Evolutionary conservation across 1,140 invertebrate genomes (phyloP), one percentile per base, ranked within the genome.

Genomic region (Panulirus ornatus): DNA sequence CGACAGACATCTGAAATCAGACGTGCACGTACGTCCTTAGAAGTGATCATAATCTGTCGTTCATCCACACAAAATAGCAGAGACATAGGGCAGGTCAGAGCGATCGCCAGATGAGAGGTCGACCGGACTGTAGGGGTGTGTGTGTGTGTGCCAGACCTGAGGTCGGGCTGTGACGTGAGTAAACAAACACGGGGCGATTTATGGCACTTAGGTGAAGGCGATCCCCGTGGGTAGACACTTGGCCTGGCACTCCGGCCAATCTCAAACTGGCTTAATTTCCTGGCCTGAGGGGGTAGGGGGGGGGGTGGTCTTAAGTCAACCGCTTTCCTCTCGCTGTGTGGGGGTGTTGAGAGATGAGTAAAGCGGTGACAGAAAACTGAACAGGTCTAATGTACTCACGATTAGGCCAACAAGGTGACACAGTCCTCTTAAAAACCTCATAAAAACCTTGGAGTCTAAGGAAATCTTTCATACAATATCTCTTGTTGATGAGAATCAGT

Each of bases 171-270:
- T 84, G 88, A 89, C 88, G 70, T 89, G 51, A 44, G 88, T 89
- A 89, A 89, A 89, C 88, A 89, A 89, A 89, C 88, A 89, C 11
- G 81, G 9, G n/a, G 79, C 30, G 81, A 89, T 89, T 89, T 89
- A 89, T 89, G 88, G 88, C 79, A 89, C 88, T 89, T 83, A 34
- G 88, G 81, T 71, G 36, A 89, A 89, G 88, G 79, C 38, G 79
- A 89, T 89, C 88, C 42, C 81, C 88, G 88, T 89, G 88, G 88
- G 88, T 83, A 89, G 79, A 27, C 88, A 76, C 79, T 83, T 73
- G 36, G 47, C 19, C 42, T 58, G 70, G 88, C 88, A 89, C 66
- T 76, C 70, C 79, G 51, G 36, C 40, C 70, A 82, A 71, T 83
- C 79, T 83, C 66, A 82, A 83, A 89, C 2, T 83, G 88, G 84